Evolutionary conservation across 1,140 invertebrate species (phyloP), one percentile per base, ranked within the genome.

Genomic region (Rhagoletis zephyria): DNA sequence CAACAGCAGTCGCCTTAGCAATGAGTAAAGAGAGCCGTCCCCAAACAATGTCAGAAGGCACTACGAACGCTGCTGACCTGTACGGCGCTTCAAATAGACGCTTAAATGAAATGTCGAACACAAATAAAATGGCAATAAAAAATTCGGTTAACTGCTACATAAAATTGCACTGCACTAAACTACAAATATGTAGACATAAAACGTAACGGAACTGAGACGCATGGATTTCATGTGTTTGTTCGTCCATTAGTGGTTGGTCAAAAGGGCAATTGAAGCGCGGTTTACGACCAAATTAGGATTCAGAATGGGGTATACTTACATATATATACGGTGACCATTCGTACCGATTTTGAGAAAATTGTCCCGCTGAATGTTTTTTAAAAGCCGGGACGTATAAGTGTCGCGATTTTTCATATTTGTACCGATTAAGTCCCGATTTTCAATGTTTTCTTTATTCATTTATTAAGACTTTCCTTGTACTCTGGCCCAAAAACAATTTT

Each of bases 101-200:
- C 45, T 48, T 77, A 30, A 30, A 30, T 30, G 70, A 56, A 56
- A 81, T 81, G 74, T 19, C 48, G 48, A 81, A 56, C 12, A n/a
- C 48, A 81, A 81, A 81, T 81, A 10, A 81, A 81, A 81, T 81
- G 45, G 74, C 74, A 81, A 51, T 81, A 81, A 81, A 81, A 81
- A 30, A 30, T 30, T 30, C 30, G 30, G 19, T 81, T 7, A 81
- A n/a, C 48, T 30, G 30, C 30, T 30, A 30, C 30, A 30, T 81
- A 81, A 81, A 81, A 81, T n/a, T 59, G 51, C 45, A 9, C 48
- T 56, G 48, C 51, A 81, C 45, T 56, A 51, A 59, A 81, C n/a
- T 4, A 81, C 16, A 81, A n/a, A 56, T 56, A 14, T 56, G n/a
- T 14, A 63, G 7, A 74, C 14, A 48, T 3, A 3, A 48, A n/a